Percentiles rank a stretch among this genome's conserved stretches.
Evolutionary conservation across 2,888 invertebrate genomes (phyloP).

Genomic region (Pachycephus smyrnensis): DNA sequence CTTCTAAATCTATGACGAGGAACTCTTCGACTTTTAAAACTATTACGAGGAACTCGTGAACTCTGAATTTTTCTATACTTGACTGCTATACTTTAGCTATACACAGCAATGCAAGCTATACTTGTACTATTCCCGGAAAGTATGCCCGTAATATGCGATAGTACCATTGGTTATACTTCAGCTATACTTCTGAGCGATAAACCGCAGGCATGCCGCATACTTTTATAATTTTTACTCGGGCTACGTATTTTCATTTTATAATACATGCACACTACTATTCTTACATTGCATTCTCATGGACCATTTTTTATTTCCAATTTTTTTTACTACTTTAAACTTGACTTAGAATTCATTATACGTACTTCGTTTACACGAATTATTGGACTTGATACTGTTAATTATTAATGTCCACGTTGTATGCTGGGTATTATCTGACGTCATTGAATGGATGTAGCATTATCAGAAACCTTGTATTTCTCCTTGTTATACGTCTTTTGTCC

Average conservation of each 20-base stretch:
- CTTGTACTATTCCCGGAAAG: no score
- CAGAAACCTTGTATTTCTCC: neutral
- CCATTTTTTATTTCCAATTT: neutral
- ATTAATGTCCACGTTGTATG: neutral
- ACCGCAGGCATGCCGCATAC: no score
- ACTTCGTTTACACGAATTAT: neutral
- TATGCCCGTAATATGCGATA: no score
- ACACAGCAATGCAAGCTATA: no score
- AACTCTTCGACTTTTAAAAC: no score
- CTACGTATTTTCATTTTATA: neutral
- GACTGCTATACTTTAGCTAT: no score
- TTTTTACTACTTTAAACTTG: neutral
- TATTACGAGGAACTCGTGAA: no score
- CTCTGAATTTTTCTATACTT: no score
- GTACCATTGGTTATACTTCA: no score
- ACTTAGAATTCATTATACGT: neutral
- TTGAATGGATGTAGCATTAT: neutral
- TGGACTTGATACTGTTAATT: neutral
- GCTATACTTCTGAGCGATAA: no score
- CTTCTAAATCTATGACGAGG: no score
- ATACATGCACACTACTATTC: neutral
- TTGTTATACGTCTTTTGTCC: neutral
- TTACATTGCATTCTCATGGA: neutral
- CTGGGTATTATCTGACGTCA: neutral
- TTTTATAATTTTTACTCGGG: neutral